Base-by-base conservation (phyloP, 2,113 vertebrate genomes). In the Hymenochirus boettgeri region DNA sequence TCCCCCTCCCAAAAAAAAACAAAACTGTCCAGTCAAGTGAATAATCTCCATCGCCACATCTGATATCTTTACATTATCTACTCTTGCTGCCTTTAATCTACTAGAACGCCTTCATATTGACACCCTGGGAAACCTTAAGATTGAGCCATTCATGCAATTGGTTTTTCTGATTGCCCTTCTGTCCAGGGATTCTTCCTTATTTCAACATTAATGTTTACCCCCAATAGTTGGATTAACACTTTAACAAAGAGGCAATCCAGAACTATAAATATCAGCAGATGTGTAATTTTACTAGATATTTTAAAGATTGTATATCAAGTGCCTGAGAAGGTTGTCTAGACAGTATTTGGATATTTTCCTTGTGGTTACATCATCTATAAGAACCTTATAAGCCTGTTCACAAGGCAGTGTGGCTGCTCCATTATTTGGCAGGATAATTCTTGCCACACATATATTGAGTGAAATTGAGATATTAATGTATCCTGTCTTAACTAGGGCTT, bases 301-400 rank as follows among this genome's bases (percentile, higher is more conserved):
- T 42, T 2, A 15, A 23, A 48, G 46, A 48, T 48, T 48, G 21
- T 48, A 21, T 48, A 48, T 21, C 21, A 48, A 5, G 19, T 21
- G 21, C 21, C 46, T 48, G 46, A 8, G 22, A 21, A 48, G 46
- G 10, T 9, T 21, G 46, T 48, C 46, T 48, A 48, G 46, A 48
- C 46, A 23, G 18, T 22, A 23, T 22, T 11, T 9, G 46, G 21
- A 13, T 21, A 22, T 7, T 48, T 48, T 23, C 46, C 46, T 48
- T 10, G 46, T 48, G 10, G 46, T 23, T 48, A 48, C 46, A 19
- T 48, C 46, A 48, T 22, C 18, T 48, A 19, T 48, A 48, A 48
- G 46, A 48, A 48, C 8, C 13, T 9, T 48, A 48, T 23, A 48
- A 1, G n/a, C 21, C 45, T 47, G 45, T 47, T 47, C n/a, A 47